These are phyloP conservation scores for Drosophila tropicalis DNA, from an alignment of 1,140 invertebrate species.

Conservation along the genomic window DNA sequence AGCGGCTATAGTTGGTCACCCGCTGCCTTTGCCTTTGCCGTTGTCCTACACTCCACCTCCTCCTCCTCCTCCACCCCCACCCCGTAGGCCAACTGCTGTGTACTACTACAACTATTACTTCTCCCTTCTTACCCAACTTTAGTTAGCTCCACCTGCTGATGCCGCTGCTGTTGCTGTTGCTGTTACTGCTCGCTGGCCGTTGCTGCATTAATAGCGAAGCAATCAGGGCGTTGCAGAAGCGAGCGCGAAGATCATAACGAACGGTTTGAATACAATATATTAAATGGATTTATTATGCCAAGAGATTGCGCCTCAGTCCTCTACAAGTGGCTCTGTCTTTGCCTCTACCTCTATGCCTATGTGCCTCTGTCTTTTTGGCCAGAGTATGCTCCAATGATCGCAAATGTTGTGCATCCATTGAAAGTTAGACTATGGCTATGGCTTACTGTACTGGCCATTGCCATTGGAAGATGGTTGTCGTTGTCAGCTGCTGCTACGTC, in stretches of 20 bases:
- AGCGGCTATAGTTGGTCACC: constrained; percentile 7
- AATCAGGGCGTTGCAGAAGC: constrained; percentile 79
- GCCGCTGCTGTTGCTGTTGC: constrained; percentile 2
- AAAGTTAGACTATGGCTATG: constrained; percentile 31
- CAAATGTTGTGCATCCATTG: constrained; percentile 29
- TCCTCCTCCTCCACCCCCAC: too few species aligned
- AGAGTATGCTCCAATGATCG: constrained; percentile 37
- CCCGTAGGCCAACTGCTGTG: too few species aligned
- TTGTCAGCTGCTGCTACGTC: constrained; percentile 21
- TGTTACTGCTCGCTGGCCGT: constrained; percentile 40
- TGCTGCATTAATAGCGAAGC: constrained; percentile 77
- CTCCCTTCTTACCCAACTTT: neutral
- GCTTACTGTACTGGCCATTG: constrained; percentile 12
- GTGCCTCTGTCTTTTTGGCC: too few species aligned
- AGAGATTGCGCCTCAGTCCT: constrained; percentile 62
- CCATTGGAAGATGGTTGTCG: constrained; percentile 56
- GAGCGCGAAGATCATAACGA: constrained; percentile 77
- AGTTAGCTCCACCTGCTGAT: constrained; percentile 37
- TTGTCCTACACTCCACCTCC: neutral
- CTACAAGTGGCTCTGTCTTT: neutral
- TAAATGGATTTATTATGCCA: constrained; percentile 78
- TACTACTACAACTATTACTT: too few species aligned
- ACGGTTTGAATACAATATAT: constrained; percentile 79
- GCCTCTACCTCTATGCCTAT: neutral
- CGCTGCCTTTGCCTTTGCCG: neutral